A percentile compares a stretch with the other conserved stretches of the same genome.
Evolutionary conservation across 2,797 vertebrate genomes (phyloP).

Genomic region (Anniella stebbinsi): DNA sequence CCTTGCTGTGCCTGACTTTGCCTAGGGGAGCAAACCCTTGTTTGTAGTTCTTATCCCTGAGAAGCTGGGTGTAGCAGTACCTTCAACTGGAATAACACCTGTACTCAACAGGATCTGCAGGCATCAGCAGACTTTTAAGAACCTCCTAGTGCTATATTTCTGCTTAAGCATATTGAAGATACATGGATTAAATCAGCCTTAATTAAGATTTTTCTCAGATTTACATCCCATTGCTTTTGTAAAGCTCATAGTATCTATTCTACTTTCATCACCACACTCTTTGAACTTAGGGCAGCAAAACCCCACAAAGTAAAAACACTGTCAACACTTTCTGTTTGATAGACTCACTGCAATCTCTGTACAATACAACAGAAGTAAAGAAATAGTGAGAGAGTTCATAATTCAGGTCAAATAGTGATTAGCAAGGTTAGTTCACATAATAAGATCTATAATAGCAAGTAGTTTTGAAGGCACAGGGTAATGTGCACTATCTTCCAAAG

Average conservation of each 20-base stretch:
- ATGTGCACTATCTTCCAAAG: background rate
- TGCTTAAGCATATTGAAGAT: background rate
- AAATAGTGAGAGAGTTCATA: constrained; percentile 11
- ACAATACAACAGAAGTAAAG: background rate
- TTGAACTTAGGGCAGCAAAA: background rate
- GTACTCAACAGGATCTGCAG: background rate
- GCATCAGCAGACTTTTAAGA: background rate
- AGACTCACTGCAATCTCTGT: background rate
- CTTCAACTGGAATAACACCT: too few species aligned
- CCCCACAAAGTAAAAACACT: background rate
- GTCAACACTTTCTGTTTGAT: background rate
- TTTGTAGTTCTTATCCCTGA: too few species aligned
- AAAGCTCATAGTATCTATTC: background rate
- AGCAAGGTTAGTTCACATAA: constrained; percentile 7
- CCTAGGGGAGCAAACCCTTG: too few species aligned
- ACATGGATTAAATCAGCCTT: background rate
- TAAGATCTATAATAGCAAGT: background rate
- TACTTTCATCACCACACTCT: background rate
- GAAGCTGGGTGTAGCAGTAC: too few species aligned
- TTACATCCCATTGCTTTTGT: background rate
- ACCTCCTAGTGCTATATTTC: background rate
- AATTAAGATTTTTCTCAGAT: background rate
- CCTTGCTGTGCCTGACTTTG: too few species aligned
- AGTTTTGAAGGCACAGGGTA: background rate
- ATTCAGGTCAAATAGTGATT: constrained; percentile 17